A percentile compares a stretch with the other conserved stretches of the same genome.
Evolutionary conservation across 2,113 vertebrate genomes (phyloP).

Genomic region (Poeciliopsis turrubarensis): DNA sequence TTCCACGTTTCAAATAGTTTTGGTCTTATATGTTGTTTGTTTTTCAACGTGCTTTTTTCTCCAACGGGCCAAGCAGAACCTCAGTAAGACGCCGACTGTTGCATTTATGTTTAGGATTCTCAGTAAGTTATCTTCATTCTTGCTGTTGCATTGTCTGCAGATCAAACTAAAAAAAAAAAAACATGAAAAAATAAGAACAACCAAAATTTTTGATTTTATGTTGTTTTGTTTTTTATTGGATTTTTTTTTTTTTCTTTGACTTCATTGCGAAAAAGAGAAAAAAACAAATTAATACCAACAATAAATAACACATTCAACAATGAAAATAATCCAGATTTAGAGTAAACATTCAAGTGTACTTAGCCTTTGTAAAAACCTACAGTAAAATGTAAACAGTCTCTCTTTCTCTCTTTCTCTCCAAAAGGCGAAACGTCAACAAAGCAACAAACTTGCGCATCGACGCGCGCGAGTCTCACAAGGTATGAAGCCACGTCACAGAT

Average conservation of each 20-base stretch:
- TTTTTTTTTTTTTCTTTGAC: constrained; percentile 21
- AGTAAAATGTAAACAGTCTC: constrained; percentile 75
- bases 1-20: not conserved
- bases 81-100: too few relatives aligned
- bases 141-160: not conserved
- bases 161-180: not conserved
- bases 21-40: not conserved
- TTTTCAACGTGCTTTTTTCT: too few relatives aligned
- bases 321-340: constrained; percentile 67
- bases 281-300: constrained; percentile 48
- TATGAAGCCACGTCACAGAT: constrained; percentile 67
- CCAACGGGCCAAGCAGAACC: too few relatives aligned
- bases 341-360: constrained; percentile 73
- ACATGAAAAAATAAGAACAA: not conserved
- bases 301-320: constrained; percentile 80
- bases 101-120: not conserved
- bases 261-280: constrained; percentile 52
- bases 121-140: not conserved
- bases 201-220: constrained; percentile 7
- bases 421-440: constrained; percentile 63
- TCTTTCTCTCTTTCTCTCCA: not conserved
- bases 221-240: constrained; percentile 42
- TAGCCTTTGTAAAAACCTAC: constrained; percentile 54
- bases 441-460: constrained; percentile 62
- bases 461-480: constrained; percentile 53